These are phyloP conservation scores for Syrphus vitripennis DNA, from an alignment of 2,888 invertebrate genomes.

Conservation along the genomic window DNA sequence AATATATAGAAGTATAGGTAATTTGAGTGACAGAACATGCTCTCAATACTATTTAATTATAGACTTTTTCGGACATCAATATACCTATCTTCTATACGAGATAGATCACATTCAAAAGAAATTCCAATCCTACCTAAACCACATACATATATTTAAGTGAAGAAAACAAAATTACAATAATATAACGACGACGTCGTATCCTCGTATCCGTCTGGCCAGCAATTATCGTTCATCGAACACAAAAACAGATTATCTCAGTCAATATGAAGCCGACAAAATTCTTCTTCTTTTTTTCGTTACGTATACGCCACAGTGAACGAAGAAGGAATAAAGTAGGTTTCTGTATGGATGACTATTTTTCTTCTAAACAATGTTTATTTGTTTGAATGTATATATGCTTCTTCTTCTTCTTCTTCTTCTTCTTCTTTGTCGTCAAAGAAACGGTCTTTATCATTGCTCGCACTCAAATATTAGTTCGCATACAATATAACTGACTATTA, in stretches of 20 bases:
- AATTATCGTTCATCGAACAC: conserved; percentile 47
- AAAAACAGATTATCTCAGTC: conserved; percentile 47
- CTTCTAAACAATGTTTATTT: conserved; percentile 9
- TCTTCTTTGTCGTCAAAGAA: not conserved
- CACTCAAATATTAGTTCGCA: conserved; percentile 60
- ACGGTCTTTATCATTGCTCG: conserved; percentile 41
- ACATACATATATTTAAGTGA: conserved; percentile 8
- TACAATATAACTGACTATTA: conserved; percentile 62
- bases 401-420: not conserved
- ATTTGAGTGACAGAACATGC: conserved; percentile 20
- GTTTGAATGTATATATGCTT: not conserved
- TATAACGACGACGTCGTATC: no score
- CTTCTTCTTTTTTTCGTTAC: conserved; percentile 16
- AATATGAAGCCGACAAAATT: conserved; percentile 50
- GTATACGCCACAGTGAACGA: conserved; percentile 49
- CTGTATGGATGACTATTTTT: not conserved
- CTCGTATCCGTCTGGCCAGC: conserved; percentile 46
- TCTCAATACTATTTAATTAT: conserved; percentile 57
- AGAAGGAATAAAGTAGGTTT: not conserved
- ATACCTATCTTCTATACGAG: not conserved
- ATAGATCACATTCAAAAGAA: not conserved
- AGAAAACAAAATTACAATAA: conserved; percentile 53
- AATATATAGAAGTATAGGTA: not conserved
- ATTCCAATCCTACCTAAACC: conserved; percentile 25
- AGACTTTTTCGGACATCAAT: conserved; percentile 10